These are phyloP conservation scores for Centropus bengalensis DNA, from an alignment of 2,113 vertebrate genomes.

Conservation along the genomic window DNA sequence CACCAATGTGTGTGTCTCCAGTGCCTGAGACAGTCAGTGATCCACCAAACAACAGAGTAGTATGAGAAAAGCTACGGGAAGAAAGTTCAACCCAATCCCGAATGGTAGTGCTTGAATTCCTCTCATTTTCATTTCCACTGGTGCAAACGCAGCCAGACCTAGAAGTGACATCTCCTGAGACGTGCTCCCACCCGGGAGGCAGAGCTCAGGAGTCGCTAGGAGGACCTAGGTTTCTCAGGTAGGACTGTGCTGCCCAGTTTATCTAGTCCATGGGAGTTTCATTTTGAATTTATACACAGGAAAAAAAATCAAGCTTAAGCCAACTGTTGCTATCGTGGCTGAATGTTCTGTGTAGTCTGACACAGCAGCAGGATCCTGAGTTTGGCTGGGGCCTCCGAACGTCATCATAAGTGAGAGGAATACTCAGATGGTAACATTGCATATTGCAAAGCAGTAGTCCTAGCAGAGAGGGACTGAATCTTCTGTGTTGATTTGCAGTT, in stretches of 20 bases:
- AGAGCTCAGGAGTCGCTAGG: fast-evolving
- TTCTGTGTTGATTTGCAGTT: background rate
- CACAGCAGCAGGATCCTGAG: background rate
- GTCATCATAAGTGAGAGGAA: background rate
- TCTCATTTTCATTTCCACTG: fast-evolving
- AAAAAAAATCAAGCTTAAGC: background rate
- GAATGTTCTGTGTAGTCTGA: background rate
- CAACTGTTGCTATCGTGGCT: background rate
- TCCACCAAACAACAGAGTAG: background rate
- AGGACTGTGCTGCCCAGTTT: background rate
- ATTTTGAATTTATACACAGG: background rate
- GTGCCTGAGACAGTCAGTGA: background rate
- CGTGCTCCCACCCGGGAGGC: fast-evolving
- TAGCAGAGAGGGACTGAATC: background rate
- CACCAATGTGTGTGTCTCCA: background rate
- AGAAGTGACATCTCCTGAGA: background rate
- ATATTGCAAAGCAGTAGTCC: background rate
- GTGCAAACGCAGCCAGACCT: background rate
- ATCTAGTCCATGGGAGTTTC: background rate
- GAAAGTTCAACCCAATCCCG: background rate
- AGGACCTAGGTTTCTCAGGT: background rate
- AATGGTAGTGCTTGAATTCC: background rate
- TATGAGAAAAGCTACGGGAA: background rate
- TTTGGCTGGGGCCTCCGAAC: background rate
- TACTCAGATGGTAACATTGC: background rate